Base-by-base conservation (phyloP, 2,888 invertebrate species). In the Trilocha varians region DNA sequence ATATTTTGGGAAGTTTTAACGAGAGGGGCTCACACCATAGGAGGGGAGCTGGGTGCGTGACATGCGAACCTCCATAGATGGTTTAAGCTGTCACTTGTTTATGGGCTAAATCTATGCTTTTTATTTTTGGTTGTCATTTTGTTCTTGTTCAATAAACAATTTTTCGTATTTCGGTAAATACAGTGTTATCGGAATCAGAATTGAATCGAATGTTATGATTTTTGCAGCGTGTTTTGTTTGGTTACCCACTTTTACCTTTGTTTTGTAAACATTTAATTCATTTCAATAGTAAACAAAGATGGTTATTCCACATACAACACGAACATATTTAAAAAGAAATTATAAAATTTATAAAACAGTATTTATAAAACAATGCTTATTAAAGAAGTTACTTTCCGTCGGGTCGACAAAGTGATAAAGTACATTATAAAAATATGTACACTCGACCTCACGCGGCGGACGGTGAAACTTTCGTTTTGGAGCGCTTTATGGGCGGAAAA, bases 341-440 rank as follows among this genome's bases (percentile, higher is more conserved):
- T n/a, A n/a, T n/a, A n/a, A n/a, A n/a, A n/a, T n/a, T n/a, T n/a
- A n/a, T n/a, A n/a, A n/a, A n/a, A n/a, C n/a, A n/a, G n/a, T n/a
- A n/a, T n/a, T n/a, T n/a, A n/a, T n/a, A 17, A 50, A 50, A 50
- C 52, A 52, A 59, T 59, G 55, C 60, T 76, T 77, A 78, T 74
- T 74, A 74, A 78, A 78, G 60, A 65, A 73, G 65, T 70, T 59
- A 60, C 65, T 69, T 72, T 67, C 53, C 50, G 58, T 53, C 62
- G 66, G 67, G 66, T 68, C 68, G 69, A 70, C 73, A 65, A 69
- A 78, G 73, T 78, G 79, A 77, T 76, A 77, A 75, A 82, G 78
- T 77, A 79, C 73, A 79, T 83, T 80, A 83, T 78, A 78, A 83
- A 75, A 78, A 72, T 83, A 82, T 83, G 80, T 84, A 82, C 78